Percentiles rank a stretch among this genome's conserved stretches.
Evolutionary conservation across 1,140 invertebrate genomes (phyloP).

Genomic region (Scaptomyza graminum): DNA sequence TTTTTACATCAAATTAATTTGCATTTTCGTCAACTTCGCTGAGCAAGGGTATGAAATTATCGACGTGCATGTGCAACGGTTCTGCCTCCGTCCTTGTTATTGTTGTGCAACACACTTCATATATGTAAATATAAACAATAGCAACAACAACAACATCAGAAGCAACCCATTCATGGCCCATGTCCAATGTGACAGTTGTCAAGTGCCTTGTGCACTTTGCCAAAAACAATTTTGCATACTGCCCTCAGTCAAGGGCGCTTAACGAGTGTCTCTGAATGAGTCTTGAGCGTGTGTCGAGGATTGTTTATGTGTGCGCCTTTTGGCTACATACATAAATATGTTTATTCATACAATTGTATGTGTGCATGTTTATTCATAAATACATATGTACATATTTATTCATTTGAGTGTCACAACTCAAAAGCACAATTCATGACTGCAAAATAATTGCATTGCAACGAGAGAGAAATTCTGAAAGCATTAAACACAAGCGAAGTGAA

Average conservation of each 20-base stretch:
- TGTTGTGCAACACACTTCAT: constrained; percentile 58
- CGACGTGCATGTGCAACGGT: not conserved
- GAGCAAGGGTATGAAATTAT: not conserved
- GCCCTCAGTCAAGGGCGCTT: constrained; percentile 49
- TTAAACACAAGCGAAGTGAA: not conserved
- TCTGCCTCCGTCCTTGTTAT: not conserved
- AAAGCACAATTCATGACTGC: constrained; percentile 41
- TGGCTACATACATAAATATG: not conserved
- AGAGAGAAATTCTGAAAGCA: constrained; percentile 4
- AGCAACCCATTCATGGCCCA: constrained; percentile 16
- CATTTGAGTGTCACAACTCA: constrained; percentile 15
- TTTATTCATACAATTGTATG: constrained; percentile 14
- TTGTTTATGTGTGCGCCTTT: constrained; percentile 14
- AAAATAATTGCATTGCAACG: constrained; percentile 45
- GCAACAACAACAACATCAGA: constrained; percentile 43
- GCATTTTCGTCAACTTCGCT: no score
- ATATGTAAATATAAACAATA: constrained; percentile 47
- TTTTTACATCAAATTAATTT: not conserved
- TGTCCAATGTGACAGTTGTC: constrained; percentile 77
- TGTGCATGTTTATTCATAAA: constrained; percentile 13
- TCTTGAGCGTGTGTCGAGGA: constrained; percentile 1
- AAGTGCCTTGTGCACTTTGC: constrained; percentile 81
- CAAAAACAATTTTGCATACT: constrained; percentile 74
- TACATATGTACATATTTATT: not conserved
- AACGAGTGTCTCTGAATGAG: constrained; percentile 24